Evolutionary conservation across 1,140 invertebrate species (phyloP).

Genomic region (Papilio polyxenes): DNA sequence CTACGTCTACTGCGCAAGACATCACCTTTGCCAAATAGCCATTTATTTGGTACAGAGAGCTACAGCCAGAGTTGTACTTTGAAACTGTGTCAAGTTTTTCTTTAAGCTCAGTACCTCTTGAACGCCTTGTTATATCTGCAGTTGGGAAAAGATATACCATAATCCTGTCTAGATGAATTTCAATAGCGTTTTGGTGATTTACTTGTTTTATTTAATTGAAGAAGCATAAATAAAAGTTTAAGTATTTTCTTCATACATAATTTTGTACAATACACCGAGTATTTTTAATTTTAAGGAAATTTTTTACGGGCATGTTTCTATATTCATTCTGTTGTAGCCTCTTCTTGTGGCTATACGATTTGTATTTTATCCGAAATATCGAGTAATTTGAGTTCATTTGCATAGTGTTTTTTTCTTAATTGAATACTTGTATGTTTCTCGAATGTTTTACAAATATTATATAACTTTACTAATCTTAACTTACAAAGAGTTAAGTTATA

Average conservation of each 20-base stretch:
- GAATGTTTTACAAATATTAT: not conserved
- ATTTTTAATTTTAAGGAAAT: not conserved
- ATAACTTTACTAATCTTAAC: not conserved
- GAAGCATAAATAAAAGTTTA: not conserved
- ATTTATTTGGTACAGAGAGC: conserved; percentile 13
- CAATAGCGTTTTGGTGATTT: not conserved
- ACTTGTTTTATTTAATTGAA: not conserved
- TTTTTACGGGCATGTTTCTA: not conserved
- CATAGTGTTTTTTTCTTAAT: not conserved
- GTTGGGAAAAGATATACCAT: not conserved
- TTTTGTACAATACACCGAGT: not conserved
- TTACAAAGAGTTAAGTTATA: not conserved
- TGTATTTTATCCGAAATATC: too few relatives aligned
- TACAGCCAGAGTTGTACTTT: conserved; percentile 8
- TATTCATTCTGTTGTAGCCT: too few relatives aligned
- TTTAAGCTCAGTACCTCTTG: conserved; percentile 28
- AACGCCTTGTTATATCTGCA: not conserved
- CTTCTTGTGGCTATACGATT: too few relatives aligned
- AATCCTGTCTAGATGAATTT: not conserved
- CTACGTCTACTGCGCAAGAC: conserved; percentile 22
- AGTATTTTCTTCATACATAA: not conserved
- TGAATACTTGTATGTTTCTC: not conserved
- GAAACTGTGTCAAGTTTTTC: conserved; percentile 37
- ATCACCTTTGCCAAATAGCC: conserved; percentile 25
- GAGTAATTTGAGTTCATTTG: not conserved